Evolutionary conservation across 1,140 invertebrate species (phyloP), one percentile per base, ranked within the genome.

Genomic region (Ericerus pela): DNA sequence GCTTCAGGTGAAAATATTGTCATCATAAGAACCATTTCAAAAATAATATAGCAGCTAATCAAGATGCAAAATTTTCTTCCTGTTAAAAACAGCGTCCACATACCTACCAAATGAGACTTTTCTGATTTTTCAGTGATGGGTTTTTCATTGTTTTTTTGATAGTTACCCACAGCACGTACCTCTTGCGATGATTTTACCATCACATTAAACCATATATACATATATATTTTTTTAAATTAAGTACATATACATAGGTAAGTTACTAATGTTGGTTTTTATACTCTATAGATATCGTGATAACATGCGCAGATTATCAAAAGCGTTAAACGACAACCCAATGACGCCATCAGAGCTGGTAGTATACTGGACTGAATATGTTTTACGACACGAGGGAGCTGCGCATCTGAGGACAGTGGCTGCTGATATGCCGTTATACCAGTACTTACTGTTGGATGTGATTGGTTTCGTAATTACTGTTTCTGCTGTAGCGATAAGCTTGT

Each of bases 321-420:
- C 64, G 22, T 64, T 66, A 41, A 51, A 53, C 14, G 68, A 70
- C 43, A 60, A 60, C 51, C 60, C 59, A 10, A 51, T 59, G 16
- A 56, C 62, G 29, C 63, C 67, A 11, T n/a, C 62, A 37, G 60
- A 66, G 10, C 26, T 53, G 51, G 68, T 65, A 0, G 60, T 68
- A 5, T 69, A 61, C 54, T 70, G 68, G 68, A 60, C 62, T 1
- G 67, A 70, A 58, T 69, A 70, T 41, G 64, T 68, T 0, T 38
- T 67, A 22, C 57, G 62, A 16, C 60, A 67, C 43, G 60, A 65
- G 53, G 65, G 66, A 20, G 62, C 65, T 1, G 2, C 31, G n/a
- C 65, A 67, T 52, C 56, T 67, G 2, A 59, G 57, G 20, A 52
- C 59, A 5, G 41, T 56, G 11, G 58, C 60, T 0, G 43, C 47